Evolutionary conservation across 2,113 vertebrate species (phyloP).

Genomic region (Phalacrocorax pelagicus): DNA sequence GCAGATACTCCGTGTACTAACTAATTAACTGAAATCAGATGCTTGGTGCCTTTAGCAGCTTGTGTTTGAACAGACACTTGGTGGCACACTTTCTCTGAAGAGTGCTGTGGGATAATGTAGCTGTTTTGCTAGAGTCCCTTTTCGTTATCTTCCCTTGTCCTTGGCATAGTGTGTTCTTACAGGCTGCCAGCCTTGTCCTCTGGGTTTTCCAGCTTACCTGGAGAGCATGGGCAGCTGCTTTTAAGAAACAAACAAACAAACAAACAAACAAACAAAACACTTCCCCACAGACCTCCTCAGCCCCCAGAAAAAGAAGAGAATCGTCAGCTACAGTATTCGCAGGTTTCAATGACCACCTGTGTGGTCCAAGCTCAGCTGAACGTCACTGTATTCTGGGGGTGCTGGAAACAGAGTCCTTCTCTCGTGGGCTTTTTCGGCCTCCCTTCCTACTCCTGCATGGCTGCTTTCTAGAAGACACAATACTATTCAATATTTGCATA

Average conservation of each 20-base stretch:
- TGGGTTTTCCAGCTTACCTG: not conserved
- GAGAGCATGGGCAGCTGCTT: not conserved
- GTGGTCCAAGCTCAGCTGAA: not conserved
- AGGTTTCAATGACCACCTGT: not conserved
- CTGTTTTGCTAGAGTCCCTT: not conserved
- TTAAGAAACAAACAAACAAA: not conserved
- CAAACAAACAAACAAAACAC: accelerated
- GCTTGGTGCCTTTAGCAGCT: not conserved
- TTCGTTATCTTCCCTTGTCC: not conserved
- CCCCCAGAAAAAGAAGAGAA: not conserved
- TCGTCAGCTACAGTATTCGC: not conserved
- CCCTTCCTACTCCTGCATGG: not conserved
- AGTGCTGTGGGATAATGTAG: not conserved
- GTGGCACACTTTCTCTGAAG: slow-evolving; percentile 55
- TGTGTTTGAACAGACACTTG: slow-evolving; percentile 32
- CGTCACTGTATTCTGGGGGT: not conserved
- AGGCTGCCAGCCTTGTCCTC: not conserved
- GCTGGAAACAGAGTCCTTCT: not conserved
- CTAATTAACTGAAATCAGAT: not conserved
- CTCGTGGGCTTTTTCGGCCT: not conserved
- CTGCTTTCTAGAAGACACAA: not conserved
- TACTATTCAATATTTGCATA: not conserved
- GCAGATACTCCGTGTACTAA: not conserved
- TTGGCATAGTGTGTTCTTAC: not conserved
- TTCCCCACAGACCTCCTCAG: not conserved